These are phyloP conservation scores for Champsocephalus gunnari DNA, from an alignment of 2,797 vertebrate species.

Conservation along the genomic window DNA sequence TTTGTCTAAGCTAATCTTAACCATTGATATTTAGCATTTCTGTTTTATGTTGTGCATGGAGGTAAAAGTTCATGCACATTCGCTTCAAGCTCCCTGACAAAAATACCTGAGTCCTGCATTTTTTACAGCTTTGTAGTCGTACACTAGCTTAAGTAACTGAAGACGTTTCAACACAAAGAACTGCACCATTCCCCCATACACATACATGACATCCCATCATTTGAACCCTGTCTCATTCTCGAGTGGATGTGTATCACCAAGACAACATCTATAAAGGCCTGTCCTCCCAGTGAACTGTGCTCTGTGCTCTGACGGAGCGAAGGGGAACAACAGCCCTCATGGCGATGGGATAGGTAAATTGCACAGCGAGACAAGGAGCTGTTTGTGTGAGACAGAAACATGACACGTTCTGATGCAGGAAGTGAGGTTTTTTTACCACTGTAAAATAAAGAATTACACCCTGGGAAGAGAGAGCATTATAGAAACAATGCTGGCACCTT, in stretches of 20 bases:
- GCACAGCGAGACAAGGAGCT: conserved; percentile 65
- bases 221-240: conserved; percentile 47
- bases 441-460: conserved; percentile 83
- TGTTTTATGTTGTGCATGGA: conserved; percentile 3
- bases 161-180: conserved; percentile 16
- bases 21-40: conserved; percentile 9
- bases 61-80: conserved; percentile 12
- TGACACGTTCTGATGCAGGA: conserved; percentile 78
- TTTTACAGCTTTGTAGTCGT: conserved; percentile 45
- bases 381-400: conserved; percentile 79
- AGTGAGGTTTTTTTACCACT: conserved; percentile 63
- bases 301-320: conserved; percentile 75
- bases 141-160: conserved; percentile 30
- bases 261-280: conserved; percentile 80
- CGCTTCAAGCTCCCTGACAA: conserved; percentile 16
- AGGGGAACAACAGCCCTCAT: conserved; percentile 79
- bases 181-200: neutral
- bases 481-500: conserved; percentile 83
- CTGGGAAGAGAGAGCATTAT: conserved; percentile 61
- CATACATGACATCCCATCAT: conserved; percentile 73
- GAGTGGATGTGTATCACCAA: conserved; percentile 70
- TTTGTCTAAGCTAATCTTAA: neutral
- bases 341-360: conserved; percentile 80
- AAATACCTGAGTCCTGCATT: conserved; percentile 43
- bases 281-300: conserved; percentile 86